Evolutionary conservation across 2,888 invertebrate genomes (phyloP).

Genomic region (Chrysolina haemoptera): DNA sequence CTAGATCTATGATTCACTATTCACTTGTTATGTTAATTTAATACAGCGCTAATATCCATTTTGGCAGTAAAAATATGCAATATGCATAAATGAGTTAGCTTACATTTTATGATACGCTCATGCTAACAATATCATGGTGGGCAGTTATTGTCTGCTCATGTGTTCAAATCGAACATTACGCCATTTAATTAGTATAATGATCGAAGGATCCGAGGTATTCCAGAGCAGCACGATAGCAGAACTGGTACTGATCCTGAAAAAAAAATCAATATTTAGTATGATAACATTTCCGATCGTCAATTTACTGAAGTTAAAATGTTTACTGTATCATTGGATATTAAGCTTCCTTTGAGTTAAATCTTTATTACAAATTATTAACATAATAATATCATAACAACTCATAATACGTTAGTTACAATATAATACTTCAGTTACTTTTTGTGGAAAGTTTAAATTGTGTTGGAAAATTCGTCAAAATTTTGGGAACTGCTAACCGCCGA

Average conservation of each 20-base stretch:
- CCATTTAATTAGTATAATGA: slow-evolving; percentile 89
- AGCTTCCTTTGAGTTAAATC: no score
- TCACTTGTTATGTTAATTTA: slow-evolving; percentile 44
- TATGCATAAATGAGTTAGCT: slow-evolving; percentile 44
- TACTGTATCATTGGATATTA: no score
- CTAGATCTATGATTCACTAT: slow-evolving; percentile 61
- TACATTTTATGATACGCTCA: slow-evolving; percentile 35
- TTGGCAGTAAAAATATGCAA: slow-evolving; percentile 60
- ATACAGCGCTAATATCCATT: slow-evolving; percentile 48
- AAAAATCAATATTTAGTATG: slow-evolving; percentile 11
- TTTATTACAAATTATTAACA: no score
- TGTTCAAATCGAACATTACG: slow-evolving; percentile 16
- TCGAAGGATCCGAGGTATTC: slow-evolving; percentile 99
- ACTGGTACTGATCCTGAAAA: slow-evolving; percentile 97
- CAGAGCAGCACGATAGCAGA: slow-evolving; percentile 98
- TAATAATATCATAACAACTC: no score
- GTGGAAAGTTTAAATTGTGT: no score
- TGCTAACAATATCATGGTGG: slow-evolving; percentile 50
- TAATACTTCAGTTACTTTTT: no score
- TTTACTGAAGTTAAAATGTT: no score
- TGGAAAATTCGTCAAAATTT: no score
- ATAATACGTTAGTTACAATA: no score
- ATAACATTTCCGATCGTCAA: not conserved
- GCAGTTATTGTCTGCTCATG: slow-evolving; percentile 65
- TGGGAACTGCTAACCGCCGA: no score